A percentile compares a stretch with the other conserved stretches of the same genome.
These are phyloP conservation scores for Dicranocentrus wangi DNA, from an alignment of 2,888 invertebrate species.

Conservation along the genomic window DNA sequence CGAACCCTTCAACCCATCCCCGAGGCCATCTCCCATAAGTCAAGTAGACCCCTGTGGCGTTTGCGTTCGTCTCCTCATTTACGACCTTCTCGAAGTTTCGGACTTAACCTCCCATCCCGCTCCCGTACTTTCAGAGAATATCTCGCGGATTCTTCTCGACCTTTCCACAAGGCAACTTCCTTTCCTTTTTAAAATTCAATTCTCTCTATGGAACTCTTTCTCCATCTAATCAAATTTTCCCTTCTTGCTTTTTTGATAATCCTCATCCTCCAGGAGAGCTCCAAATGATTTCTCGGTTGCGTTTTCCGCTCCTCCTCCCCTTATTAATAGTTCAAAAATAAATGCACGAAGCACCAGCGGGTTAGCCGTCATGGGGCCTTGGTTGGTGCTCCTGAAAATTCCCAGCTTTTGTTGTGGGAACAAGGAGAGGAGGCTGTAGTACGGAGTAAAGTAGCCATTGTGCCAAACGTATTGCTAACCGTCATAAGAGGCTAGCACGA, in stretches of 20 bases:
- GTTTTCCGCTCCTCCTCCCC: conserved; percentile 16
- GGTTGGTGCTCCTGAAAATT: conserved; percentile 41
- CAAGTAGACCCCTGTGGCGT: neutral
- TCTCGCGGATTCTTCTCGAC: neutral
- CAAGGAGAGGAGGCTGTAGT: conserved; percentile 22
- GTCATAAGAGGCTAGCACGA: conserved; percentile 22
- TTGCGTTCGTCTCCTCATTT: conserved; percentile 8
- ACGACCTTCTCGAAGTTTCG: neutral
- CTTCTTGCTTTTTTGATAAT: neutral
- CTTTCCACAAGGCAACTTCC: neutral
- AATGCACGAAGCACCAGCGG: neutral
- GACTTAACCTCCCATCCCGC: neutral
- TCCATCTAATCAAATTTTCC: neutral
- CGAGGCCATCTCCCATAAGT: conserved; percentile 2
- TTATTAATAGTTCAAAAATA: conserved; percentile 33
- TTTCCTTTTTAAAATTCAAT: neutral
- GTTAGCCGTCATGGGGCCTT: neutral
- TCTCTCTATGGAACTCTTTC: neutral
- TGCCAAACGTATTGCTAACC: conserved; percentile 48
- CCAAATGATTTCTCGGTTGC: neutral
- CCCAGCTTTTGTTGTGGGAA: conserved; percentile 47
- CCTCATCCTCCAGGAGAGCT: neutral
- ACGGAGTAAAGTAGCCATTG: conserved; percentile 56
- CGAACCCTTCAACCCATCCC: neutral
- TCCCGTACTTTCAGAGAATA: conserved; percentile 24